phyloP scores from a whole-genome alignment of 2,113 vertebrate species.

The Sapayoa aenigma region DNA sequence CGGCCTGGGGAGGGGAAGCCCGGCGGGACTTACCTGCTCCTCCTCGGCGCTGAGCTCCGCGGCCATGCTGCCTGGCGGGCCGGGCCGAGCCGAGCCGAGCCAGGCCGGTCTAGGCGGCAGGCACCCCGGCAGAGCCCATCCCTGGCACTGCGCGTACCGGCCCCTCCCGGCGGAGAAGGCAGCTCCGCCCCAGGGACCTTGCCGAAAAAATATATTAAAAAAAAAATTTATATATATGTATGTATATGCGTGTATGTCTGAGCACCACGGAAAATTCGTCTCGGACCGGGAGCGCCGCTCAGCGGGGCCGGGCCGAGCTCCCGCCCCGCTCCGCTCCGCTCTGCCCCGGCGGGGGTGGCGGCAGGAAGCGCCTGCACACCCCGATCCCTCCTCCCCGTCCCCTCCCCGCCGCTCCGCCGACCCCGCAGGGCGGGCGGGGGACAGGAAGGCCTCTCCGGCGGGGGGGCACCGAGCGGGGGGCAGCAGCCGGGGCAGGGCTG shows the following conservation, averaged over 20 bases:
- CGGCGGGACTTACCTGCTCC: slow-evolving; percentile 71
- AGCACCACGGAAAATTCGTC: background rate
- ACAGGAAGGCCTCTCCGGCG: background rate
- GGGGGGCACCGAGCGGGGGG: background rate
- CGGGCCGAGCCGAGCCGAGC: background rate
- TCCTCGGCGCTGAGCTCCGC: slow-evolving; percentile 77
- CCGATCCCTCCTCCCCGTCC: background rate
- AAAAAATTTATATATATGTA: background rate
- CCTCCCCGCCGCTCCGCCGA: background rate
- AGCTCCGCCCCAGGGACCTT: background rate
- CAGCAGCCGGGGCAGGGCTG: background rate
- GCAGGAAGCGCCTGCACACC: slow-evolving; percentile 14
- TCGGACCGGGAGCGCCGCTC: background rate
- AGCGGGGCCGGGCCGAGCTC: background rate
- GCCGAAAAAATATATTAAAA: background rate
- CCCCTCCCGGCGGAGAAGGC: background rate
- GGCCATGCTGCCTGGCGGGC: slow-evolving; percentile 54
- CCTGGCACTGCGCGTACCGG: background rate
- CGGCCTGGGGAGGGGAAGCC: background rate
- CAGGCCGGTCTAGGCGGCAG: background rate
- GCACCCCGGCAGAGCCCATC: background rate
- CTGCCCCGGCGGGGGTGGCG: slow-evolving; percentile 20
- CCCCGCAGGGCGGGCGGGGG: background rate
- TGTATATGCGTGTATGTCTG: background rate
- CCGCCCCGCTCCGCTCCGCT: slow-evolving; percentile 1